Evolutionary conservation across 1,140 invertebrate species (phyloP).

Genomic region (Cotesia chilonis): DNA sequence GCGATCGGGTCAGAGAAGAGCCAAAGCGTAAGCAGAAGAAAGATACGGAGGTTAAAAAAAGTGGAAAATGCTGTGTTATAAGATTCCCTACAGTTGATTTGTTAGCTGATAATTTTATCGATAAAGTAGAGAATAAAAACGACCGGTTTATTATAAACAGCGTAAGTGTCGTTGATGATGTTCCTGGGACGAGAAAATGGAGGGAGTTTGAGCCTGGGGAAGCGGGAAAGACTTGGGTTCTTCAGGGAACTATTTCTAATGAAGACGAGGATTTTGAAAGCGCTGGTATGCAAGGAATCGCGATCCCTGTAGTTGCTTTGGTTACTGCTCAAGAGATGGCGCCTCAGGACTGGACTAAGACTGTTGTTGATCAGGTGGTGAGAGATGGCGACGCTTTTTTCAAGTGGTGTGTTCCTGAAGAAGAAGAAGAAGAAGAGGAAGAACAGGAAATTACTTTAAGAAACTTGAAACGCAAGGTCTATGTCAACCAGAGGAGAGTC

Average conservation of each 20-base stretch:
- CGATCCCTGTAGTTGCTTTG: conserved; percentile 51
- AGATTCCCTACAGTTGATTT: conserved; percentile 45
- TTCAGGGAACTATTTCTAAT: conserved; percentile 50
- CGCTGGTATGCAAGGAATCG: conserved; percentile 52
- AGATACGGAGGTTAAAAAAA: conserved; percentile 32
- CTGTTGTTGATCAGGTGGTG: conserved; percentile 46
- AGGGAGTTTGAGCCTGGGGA: conserved; percentile 50
- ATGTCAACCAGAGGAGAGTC: conserved; percentile 51
- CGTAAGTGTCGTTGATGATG: conserved; percentile 46
- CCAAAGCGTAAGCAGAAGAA: neutral
- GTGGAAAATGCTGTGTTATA: conserved; percentile 55
- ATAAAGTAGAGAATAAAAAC: conserved; percentile 51
- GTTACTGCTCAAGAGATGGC: conserved; percentile 45
- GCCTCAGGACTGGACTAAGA: conserved; percentile 48
- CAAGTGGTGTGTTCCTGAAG: conserved; percentile 48
- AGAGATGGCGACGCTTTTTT: conserved; percentile 55
- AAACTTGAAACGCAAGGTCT: conserved; percentile 50
- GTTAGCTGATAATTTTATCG: conserved; percentile 43
- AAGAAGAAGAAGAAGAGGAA: conserved; percentile 34
- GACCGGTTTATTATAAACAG: conserved; percentile 55
- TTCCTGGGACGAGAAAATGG: conserved; percentile 53
- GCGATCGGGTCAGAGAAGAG: conserved; percentile 43
- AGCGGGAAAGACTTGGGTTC: conserved; percentile 53
- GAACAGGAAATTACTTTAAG: conserved; percentile 39
- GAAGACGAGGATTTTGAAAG: conserved; percentile 50